phyloP scores from a whole-genome alignment of 2,888 invertebrate species.

The Aphrophora alni region DNA sequence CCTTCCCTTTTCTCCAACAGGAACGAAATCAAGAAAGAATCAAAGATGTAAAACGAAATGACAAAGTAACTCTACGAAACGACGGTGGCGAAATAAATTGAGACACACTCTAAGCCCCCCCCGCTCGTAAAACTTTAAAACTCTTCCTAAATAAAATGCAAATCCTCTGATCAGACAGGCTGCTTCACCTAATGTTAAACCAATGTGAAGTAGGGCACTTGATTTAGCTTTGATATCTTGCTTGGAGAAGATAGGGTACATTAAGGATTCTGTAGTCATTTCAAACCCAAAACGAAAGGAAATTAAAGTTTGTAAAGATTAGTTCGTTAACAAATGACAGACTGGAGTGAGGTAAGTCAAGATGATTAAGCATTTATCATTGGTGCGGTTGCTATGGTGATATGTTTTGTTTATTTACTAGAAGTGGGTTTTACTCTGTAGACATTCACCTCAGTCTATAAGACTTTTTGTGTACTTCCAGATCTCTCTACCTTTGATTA shows the following conservation, averaged over 20 bases:
- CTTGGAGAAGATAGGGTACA: not conserved
- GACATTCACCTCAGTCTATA: too few relatives aligned
- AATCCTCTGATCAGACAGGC: not conserved
- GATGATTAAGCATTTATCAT: too few relatives aligned
- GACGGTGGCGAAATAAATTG: not conserved
- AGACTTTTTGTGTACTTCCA: too few relatives aligned
- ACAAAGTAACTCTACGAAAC: not conserved
- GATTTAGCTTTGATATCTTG: conserved; percentile 2
- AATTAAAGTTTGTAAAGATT: too few relatives aligned
- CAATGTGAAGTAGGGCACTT: not conserved
- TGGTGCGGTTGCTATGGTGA: too few relatives aligned
- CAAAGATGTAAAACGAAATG: not conserved
- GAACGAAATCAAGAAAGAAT: not conserved
- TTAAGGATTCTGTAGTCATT: too few relatives aligned
- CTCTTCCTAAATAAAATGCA: not conserved
- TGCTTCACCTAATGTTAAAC: not conserved
- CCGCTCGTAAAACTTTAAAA: not conserved
- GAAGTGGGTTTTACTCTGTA: too few relatives aligned
- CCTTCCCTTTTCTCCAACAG: not conserved
- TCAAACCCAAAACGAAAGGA: too few relatives aligned
- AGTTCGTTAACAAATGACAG: too few relatives aligned
- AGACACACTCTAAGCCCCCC: not conserved
- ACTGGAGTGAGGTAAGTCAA: too few relatives aligned
- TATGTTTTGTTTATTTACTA: too few relatives aligned
- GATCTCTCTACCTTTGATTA: too few relatives aligned